A percentile compares a stretch with the other conserved stretches of the same genome.
These are phyloP conservation scores for Drosophila sulfurigaster DNA, from an alignment of 1,140 invertebrate species.

Conservation along the genomic window DNA sequence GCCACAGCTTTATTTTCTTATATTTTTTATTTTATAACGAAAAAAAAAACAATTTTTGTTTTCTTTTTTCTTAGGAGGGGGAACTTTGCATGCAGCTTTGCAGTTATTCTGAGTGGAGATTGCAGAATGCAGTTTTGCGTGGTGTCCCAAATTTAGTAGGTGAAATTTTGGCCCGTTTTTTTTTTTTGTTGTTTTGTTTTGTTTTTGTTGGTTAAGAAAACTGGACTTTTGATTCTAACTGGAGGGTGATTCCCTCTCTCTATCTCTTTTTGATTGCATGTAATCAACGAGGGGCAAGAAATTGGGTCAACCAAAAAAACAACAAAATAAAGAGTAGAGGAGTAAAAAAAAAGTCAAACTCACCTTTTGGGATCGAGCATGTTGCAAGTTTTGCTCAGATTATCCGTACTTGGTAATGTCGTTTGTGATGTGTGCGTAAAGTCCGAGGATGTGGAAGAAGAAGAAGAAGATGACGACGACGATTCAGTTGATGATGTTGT, in stretches of 20 bases:
- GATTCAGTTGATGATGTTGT: conserved; percentile 42
- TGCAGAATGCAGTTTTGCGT: conserved; percentile 27
- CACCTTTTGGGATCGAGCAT: conserved; percentile 79
- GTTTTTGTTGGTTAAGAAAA: conserved; percentile 1
- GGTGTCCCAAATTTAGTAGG: conserved; percentile 50
- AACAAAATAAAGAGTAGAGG: background rate
- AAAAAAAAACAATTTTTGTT: conserved; percentile 14
- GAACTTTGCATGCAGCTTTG: conserved; percentile 32
- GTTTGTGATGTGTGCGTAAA: conserved; percentile 79
- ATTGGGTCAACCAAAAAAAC: conserved; percentile 13
- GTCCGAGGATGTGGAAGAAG: conserved; percentile 67
- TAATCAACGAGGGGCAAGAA: conserved; percentile 1
- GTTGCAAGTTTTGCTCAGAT: conserved; percentile 77
- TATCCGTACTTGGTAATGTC: conserved; percentile 79
- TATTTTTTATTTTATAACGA: conserved; percentile 8
- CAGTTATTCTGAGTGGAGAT: conserved; percentile 30
- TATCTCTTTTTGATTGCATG: conserved; percentile 1
- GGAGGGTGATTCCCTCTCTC: background rate
- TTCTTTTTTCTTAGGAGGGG: conserved; percentile 27
- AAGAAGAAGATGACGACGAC: conserved; percentile 47
- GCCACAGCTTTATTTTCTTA: conserved; percentile 9
- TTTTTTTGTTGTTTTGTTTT: conserved; percentile 10
- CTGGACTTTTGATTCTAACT: conserved; percentile 42
- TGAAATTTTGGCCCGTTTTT: conserved; percentile 47
- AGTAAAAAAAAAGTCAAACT: conserved; percentile 40